Evolutionary conservation across 2,888 invertebrate genomes (phyloP), one percentile per base, ranked within the genome.

Genomic region (Caenorhabditis sp.): DNA sequence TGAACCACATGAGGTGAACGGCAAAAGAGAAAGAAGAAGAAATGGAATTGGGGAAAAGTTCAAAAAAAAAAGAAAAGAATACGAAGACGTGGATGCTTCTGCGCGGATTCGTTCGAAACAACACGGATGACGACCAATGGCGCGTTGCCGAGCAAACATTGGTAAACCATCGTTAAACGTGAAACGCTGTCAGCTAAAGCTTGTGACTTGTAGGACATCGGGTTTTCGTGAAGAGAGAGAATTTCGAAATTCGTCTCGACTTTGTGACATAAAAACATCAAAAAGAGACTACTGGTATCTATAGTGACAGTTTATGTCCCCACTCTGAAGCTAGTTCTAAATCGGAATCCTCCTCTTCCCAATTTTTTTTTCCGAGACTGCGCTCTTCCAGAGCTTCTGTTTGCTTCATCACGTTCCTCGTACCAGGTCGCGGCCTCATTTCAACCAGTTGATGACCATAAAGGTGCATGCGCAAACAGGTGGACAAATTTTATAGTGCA

Each of bases 141-240:
- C 61, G 83, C 83, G 83, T 66, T 69, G 44, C 79, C 73, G 83
- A 79, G 83, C 83, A 83, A 83, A 83, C 83, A 83, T 74, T 80
- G 80, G 70, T 80, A 73, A n/a, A 68, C 73, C 73, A 58, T 44
- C 63, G 79, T 61, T 51, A 69, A 73, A 64, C 19, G 26, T 47
- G 64, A 47, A 64, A 41, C 44, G 68, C 51, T 22, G 51, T 47
- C 47, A 10, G n/a, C 56, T 64, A 66, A 80, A 58, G 58, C 59
- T 38, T 64, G 64, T n/a, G 19, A 47, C n/a, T 22, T 22, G 22
- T 56, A 26, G 70, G 63, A 47, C 70, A 68, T 76, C 64, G 59
- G 58, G 61, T 76, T 76, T 51, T 76, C 26, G 26, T n/a, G 28
- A 41, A 31, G 41, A 31, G 26, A 19, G 28, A 41, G 24, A 31